phyloP scores from a whole-genome alignment of 2,113 vertebrate species.

The Alethe diademata region DNA sequence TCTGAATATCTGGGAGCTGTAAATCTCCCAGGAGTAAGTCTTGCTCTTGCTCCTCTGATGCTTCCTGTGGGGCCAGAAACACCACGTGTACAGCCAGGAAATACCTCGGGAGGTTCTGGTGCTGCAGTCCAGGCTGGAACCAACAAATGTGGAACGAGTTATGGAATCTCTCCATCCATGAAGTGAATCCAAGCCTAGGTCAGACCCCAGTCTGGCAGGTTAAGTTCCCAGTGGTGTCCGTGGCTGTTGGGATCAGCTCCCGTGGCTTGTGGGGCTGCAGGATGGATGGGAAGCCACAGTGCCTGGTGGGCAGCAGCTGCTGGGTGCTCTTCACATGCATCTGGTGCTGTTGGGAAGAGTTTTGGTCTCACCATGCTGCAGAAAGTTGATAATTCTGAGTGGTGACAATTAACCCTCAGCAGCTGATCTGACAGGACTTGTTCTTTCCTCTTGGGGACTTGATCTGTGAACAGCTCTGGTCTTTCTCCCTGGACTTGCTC shows the following conservation, averaged over 20 bases:
- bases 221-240: fast-evolving
- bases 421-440: not conserved
- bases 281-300: not conserved
- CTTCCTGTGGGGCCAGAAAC: not conserved
- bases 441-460: not conserved
- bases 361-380: not conserved
- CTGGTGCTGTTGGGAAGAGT: not conserved
- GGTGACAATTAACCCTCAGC: not conserved
- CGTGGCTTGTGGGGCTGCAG: fast-evolving
- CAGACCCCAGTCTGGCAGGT: not conserved
- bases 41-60: not conserved
- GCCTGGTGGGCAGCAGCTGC: not conserved
- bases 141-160: not conserved
- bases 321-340: fast-evolving
- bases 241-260: not conserved
- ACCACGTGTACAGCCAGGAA: not conserved
- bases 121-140: not conserved
- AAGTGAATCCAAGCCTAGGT: not conserved
- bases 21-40: not conserved
- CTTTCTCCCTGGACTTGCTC: not conserved
- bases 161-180: not conserved
- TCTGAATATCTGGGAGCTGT: not conserved
- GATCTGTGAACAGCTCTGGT: not conserved
- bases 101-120: not conserved
- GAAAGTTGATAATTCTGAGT: not conserved